A percentile compares a stretch with the other conserved stretches of the same genome.
These are phyloP conservation scores for Axinella damicornis DNA, from an alignment of 37 sponge, comb jelly and placozoan genomes.

Conservation along the genomic window DNA sequence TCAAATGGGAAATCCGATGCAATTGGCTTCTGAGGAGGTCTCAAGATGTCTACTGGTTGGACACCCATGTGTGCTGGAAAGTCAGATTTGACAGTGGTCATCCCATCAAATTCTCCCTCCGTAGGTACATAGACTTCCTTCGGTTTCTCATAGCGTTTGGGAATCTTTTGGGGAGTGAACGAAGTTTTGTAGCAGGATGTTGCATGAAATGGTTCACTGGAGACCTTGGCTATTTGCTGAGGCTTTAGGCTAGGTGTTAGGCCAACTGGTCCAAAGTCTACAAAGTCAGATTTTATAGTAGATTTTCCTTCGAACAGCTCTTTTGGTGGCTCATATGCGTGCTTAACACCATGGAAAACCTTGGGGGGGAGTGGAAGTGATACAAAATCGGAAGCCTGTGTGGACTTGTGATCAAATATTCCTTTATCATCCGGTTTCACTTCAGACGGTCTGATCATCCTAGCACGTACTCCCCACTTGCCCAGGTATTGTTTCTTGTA, in stretches of 20 bases:
- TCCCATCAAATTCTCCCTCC: conserved; percentile 33
- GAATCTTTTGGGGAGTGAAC: conserved; percentile 43
- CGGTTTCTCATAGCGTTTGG: conserved; percentile 28
- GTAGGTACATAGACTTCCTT: conserved; percentile 64
- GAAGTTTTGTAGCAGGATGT: conserved; percentile 38
- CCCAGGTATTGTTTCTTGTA: conserved; percentile 57
- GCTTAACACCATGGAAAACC: conserved; percentile 18
- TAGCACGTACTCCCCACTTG: conserved; percentile 47
- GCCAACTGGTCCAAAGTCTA: conserved; percentile 10
- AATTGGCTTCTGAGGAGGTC: conserved; percentile 34
- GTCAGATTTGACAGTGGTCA: conserved; percentile 52
- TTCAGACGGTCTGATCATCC: conserved; percentile 29
- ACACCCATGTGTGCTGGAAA: conserved; percentile 38
- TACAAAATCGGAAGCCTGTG: conserved; percentile 66
- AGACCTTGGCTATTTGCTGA: conserved; percentile 16
- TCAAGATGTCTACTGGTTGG: conserved; percentile 39
- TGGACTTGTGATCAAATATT: conserved; percentile 48
- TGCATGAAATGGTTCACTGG: conserved; percentile 69
- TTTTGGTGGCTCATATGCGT: conserved; percentile 64
- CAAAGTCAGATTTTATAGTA: conserved; percentile 62
- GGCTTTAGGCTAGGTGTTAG: conserved; percentile 61
- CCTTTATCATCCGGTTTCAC: not conserved
- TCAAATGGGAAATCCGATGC: conserved; percentile 63
- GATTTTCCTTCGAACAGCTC: conserved; percentile 55
- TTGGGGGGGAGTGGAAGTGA: conserved; percentile 26